Conservation (phyloP, 1,140 invertebrate genomes). For the Polypedilum vanderplanki region DNA sequence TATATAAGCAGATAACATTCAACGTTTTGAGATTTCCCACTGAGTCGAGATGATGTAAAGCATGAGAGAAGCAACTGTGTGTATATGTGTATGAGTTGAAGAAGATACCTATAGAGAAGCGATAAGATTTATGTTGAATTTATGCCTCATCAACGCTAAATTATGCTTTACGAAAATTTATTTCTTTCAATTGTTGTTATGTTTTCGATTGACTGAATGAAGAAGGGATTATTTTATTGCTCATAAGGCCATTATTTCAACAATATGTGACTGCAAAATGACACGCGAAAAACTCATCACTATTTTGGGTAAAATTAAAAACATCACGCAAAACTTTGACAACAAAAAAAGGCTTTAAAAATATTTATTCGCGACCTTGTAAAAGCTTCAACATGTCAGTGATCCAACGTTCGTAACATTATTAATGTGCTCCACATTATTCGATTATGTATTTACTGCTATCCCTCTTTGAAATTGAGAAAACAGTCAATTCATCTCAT, state of each 20-base stretch:
- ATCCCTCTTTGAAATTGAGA: no score
- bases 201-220: neutral
- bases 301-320: no score
- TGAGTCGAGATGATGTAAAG: neutral
- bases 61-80: neutral
- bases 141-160: slow-evolving; percentile 17
- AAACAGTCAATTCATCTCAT: no score
- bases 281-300: neutral
- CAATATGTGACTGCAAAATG: neutral
- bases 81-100: no score
- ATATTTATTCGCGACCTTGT: no score
- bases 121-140: slow-evolving; percentile 19
- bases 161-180: neutral
- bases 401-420: no score
- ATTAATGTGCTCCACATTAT: no score
- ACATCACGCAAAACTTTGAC: no score
- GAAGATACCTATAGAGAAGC: neutral
- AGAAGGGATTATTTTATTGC: neutral
- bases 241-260: neutral
- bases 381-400: no score
- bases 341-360: no score
- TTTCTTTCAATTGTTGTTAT: neutral
- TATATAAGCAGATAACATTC: neutral
- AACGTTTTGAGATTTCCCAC: neutral
- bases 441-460: no score